These are phyloP conservation scores for Tenualosa thibaudeaui DNA, from an alignment of 2,797 vertebrate genomes.

Conservation along the genomic window DNA sequence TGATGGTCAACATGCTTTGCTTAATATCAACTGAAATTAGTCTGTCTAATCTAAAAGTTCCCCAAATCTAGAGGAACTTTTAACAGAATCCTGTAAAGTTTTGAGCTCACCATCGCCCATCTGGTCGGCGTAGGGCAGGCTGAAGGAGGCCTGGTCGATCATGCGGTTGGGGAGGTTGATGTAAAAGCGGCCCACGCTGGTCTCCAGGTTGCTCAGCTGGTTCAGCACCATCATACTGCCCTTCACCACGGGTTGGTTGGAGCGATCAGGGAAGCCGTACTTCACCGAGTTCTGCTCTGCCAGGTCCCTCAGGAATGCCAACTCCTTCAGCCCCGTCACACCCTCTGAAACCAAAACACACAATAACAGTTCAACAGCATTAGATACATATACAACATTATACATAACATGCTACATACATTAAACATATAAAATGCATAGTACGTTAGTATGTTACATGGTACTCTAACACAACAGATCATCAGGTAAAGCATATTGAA, in stretches of 20 bases:
- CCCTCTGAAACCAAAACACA: constrained; percentile 77
- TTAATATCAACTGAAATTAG: too few species aligned
- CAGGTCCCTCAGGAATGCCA: constrained; percentile 94
- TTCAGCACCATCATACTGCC: constrained; percentile 99
- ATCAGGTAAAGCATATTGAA: neutral
- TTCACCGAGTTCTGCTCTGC: constrained; percentile 94
- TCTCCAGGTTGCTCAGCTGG: constrained; percentile 97
- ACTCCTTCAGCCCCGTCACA: constrained; percentile 91
- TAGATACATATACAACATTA: too few species aligned
- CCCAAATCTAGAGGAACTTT: neutral
- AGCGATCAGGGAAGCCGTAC: constrained; percentile 77
- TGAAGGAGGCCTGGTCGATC: constrained; percentile 95
- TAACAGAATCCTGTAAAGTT: neutral
- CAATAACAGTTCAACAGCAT: too few species aligned
- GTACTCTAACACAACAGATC: neutral
- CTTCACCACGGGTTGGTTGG: constrained; percentile 83
- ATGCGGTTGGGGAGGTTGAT: constrained; percentile 97
- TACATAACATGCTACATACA: too few species aligned
- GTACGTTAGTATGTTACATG: neutral
- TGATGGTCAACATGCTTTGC: too few species aligned
- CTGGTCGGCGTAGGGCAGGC: constrained; percentile 91
- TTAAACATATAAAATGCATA: too few species aligned
- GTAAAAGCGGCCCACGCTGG: constrained; percentile 94
- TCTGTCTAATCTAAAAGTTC: too few species aligned
- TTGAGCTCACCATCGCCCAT: constrained; percentile 90